phyloP scores from a whole-genome alignment of 2,797 vertebrate species.

The Phoeniculus purpureus region DNA sequence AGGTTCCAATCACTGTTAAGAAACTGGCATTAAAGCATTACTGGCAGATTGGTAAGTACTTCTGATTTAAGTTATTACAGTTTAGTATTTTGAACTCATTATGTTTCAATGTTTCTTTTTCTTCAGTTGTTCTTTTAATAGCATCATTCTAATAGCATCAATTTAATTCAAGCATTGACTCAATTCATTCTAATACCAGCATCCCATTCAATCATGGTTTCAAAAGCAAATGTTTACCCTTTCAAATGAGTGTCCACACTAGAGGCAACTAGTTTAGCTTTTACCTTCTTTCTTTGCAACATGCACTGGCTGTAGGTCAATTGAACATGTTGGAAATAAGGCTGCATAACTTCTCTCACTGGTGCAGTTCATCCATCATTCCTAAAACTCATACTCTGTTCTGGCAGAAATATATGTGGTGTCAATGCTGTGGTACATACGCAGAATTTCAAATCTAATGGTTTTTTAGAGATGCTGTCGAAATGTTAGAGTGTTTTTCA shows the following conservation, averaged over 20 bases:
- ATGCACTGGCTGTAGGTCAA: not conserved
- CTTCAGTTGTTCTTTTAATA: not conserved
- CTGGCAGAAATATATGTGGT: not conserved
- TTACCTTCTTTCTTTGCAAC: not conserved
- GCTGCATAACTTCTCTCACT: not conserved
- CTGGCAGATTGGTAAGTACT: constrained; percentile 42
- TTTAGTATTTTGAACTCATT: not conserved
- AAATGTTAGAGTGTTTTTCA: not conserved
- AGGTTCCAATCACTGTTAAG: not conserved
- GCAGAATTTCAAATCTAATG: not conserved
- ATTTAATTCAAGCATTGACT: not conserved
- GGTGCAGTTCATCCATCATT: not conserved
- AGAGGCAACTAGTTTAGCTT: not conserved
- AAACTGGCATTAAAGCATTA: not conserved
- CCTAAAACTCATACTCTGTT: not conserved
- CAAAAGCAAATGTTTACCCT: not conserved
- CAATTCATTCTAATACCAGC: not conserved
- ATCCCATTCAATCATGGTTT: not conserved
- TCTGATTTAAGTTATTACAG: not conserved
- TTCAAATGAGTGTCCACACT: not conserved
- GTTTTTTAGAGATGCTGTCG: not conserved
- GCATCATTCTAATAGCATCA: not conserved
- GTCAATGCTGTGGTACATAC: not conserved
- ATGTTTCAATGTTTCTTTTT: not conserved
- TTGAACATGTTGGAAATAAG: not conserved